A percentile compares a stretch with the other conserved stretches of the same genome.
Conservation (phyloP, 2,888 invertebrate genomes). For the Tenthredo mesomela region DNA sequence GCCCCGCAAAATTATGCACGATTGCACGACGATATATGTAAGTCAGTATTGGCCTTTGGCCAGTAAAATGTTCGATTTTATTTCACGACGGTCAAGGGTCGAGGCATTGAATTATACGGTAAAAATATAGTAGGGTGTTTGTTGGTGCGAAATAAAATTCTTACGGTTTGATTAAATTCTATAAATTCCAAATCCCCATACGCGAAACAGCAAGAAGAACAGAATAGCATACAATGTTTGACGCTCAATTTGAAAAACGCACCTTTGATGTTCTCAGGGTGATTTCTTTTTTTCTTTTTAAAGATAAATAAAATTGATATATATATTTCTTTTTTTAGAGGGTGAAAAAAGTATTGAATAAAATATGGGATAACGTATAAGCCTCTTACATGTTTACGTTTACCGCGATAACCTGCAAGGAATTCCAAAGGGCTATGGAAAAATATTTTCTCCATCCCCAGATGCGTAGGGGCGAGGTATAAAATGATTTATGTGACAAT, state of each 20-base stretch:
- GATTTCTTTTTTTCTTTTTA: too few species aligned
- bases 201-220: not conserved
- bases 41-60: not conserved
- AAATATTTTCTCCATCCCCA: not conserved
- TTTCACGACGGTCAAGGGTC: not conserved
- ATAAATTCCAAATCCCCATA: not conserved
- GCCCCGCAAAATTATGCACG: slow-evolving; percentile 4
- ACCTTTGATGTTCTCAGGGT: too few species aligned
- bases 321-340: not conserved
- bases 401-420: not conserved
- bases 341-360: not conserved
- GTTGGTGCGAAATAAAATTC: not conserved
- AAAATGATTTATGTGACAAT: slow-evolving; percentile 26
- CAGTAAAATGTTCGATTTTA: slow-evolving; percentile 31
- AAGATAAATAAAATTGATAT: too few species aligned
- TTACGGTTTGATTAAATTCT: not conserved
- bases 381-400: not conserved
- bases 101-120: not conserved
- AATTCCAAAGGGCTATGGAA: slow-evolving; percentile 2
- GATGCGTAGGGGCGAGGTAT: not conserved
- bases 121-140: not conserved
- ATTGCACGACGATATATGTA: not conserved
- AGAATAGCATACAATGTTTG: not conserved
- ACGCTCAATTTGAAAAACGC: not conserved
- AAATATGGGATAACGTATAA: not conserved